Evolutionary conservation across 2,888 invertebrate species (phyloP).

Genomic region (Drosophila colorata): DNA sequence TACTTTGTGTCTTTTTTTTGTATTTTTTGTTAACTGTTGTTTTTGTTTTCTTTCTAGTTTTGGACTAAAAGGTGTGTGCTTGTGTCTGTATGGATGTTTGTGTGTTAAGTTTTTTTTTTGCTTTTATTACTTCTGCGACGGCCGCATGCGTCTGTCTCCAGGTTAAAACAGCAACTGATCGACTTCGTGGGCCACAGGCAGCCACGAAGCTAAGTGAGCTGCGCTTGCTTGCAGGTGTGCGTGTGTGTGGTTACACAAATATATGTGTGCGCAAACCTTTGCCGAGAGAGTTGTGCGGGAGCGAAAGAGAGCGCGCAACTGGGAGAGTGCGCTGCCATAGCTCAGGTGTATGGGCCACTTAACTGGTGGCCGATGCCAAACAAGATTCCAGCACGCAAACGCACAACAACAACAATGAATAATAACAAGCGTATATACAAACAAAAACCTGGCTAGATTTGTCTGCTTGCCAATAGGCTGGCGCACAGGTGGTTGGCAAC

Average conservation of each 20-base stretch:
- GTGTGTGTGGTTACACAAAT: not conserved
- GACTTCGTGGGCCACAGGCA: constrained; percentile 64
- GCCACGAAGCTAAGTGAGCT: constrained; percentile 74
- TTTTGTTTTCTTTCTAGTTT: constrained; percentile 78
- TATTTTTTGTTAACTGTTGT: constrained; percentile 50
- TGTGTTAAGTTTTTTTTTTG: constrained; percentile 38
- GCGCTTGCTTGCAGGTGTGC: constrained; percentile 45
- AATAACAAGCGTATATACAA: constrained; percentile 7
- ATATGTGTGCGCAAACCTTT: constrained; percentile 27
- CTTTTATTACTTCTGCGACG: constrained; percentile 39
- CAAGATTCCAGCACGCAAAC: constrained; percentile 79
- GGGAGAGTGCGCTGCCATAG: constrained; percentile 23
- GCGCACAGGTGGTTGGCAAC: constrained; percentile 51
- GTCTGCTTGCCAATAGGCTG: constrained; percentile 59
- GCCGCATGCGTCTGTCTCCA: constrained; percentile 66
- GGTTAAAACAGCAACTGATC: constrained; percentile 75
- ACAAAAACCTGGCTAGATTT: constrained; percentile 25
- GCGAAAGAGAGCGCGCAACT: constrained; percentile 10
- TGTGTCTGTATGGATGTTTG: constrained; percentile 31
- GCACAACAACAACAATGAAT: constrained; percentile 39
- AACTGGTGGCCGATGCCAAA: constrained; percentile 53
- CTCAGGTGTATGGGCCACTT: constrained; percentile 64
- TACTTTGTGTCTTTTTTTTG: constrained; percentile 37
- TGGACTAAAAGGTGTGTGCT: constrained; percentile 51
- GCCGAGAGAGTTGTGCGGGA: constrained; percentile 13